Evolutionary conservation across 2,888 invertebrate species (phyloP), one percentile per base, ranked within the genome.

Genomic region (Chesias legatella): DNA sequence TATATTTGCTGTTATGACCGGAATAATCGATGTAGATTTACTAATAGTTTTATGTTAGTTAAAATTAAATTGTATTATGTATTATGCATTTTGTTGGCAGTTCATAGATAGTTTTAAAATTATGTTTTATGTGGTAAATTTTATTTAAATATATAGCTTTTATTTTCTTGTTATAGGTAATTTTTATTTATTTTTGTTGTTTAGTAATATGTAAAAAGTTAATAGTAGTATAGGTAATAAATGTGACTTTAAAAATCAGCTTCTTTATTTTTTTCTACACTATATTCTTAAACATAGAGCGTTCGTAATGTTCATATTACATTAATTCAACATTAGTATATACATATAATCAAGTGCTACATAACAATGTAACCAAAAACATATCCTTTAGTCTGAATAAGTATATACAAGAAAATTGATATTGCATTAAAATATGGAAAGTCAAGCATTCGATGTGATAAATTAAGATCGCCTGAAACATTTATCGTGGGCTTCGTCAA

Each of bases 361-460:
- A 61, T 66, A 40, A 61, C 67, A 40, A 59, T 71, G 76, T 74
- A 84, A 84, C 67, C 68, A 69, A 81, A 80, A 79, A 86, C 86
- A 86, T 86, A 86, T 85, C 86, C 77, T 65, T 63, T 82, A 79
- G 82, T 75, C 81, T 84, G 78, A 79, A 68, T 65, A 68, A 50
- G 51, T 69, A 67, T 67, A 30, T 70, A 63, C 71, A 63, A 59
- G 53, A 63, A 56, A 62, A 53, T 58, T 53, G 45, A 60, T 61
- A 58, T 53, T 17, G 13, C 13, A 17, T 17, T 17, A 2, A 5
- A 2, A 17, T 17, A 3, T 17, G 33, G 56, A 56, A 51, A 56
- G 49, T 48, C 38, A 55, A 63, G 54, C 58, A 57, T 63, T 47
- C 44, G 39, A 56, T 62, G 60, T 65, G 64, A 66, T 66, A 62